Base-by-base conservation (phyloP, 2,113 vertebrate species). In the Podarcis cretensis region DNA sequence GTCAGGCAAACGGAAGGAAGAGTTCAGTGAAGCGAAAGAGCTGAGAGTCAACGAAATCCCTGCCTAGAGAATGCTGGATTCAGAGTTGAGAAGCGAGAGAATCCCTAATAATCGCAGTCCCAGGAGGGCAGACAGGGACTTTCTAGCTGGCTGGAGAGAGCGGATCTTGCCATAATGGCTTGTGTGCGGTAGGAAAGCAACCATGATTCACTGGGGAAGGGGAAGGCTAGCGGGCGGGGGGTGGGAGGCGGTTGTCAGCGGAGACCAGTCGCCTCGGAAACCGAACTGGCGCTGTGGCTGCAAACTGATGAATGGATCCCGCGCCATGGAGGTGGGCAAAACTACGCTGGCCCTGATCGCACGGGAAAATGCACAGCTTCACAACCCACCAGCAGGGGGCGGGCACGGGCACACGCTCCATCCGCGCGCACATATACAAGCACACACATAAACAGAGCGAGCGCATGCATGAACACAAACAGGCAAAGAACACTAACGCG, bases 221-320 rank as follows among this genome's bases (percentile, higher is more conserved):
- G 27, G 20, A 37, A 40, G 71, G 25, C 14, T 14, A 23, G 25
- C 5, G 75, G 27, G 65, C 5, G 30, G 9, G 13, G 65, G 65
- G 43, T 7, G 48, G 5, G 63, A 10, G 35, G 25, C 32, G 21
- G 43, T 77, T 43, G 27, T 40, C 75, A 73, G 43, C 79, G 30
- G 84, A 81, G 84, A 54, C 25, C 79, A 14, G 84, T 86, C 89
- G 84, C 79, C 89, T 87, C 89, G 84, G 89, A 90, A 87, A 87
- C 79, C 27, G 13, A 57, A 68, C 30, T 30, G 71, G 79, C 88
- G 66, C 54, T n/a, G 30, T 4, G 54, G 30, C 71, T 69, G 88
- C 65, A 63, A 85, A 63, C 35, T 43, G 66, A 89, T 81, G 88
- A 89, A 81, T 74, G 82, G 71, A 73, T 12, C n/a, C 65, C 82